phyloP scores from a whole-genome alignment of 2,888 invertebrate species.

The Pristionchus japonicus region DNA sequence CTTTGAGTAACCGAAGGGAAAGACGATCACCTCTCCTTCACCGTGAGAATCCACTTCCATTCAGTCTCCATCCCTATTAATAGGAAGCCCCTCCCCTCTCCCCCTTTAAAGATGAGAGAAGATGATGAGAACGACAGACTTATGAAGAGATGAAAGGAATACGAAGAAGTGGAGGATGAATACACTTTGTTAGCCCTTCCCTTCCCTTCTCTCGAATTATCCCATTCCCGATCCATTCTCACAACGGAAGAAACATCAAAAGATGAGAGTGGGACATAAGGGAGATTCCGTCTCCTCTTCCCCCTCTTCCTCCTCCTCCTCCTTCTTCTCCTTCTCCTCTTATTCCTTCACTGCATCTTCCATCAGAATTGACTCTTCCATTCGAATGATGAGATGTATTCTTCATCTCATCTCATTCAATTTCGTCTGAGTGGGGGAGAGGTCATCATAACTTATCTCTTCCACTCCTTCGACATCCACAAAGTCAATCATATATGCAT shows the following conservation, averaged over 20 bases:
- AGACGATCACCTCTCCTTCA: background rate
- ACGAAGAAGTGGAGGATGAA: background rate
- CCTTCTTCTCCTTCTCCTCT: no score
- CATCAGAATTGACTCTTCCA: background rate
- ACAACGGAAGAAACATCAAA: constrained; percentile 16
- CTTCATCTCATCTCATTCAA: constrained; percentile 21
- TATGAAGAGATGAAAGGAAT: background rate
- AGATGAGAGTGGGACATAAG: background rate
- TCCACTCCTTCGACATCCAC: no score
- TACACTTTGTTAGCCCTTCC: background rate
- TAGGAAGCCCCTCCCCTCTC: background rate
- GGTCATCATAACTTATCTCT: background rate
- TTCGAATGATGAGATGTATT: background rate
- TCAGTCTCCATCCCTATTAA: constrained; percentile 3
- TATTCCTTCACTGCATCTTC: no score
- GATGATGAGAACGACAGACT: background rate
- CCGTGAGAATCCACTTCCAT: constrained; percentile 5
- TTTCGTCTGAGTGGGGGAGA: constrained; percentile 33
- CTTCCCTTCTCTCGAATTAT: background rate
- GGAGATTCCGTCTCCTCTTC: background rate
- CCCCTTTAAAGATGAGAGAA: constrained; percentile 23
- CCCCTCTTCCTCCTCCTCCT: background rate
- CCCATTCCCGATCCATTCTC: background rate
- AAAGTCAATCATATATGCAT: constrained; percentile 44
- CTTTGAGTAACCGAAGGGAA: background rate